Evolutionary conservation across 2,113 vertebrate genomes (phyloP), one percentile per base, ranked within the genome.

Genomic region (Mastomys natalensis): DNA sequence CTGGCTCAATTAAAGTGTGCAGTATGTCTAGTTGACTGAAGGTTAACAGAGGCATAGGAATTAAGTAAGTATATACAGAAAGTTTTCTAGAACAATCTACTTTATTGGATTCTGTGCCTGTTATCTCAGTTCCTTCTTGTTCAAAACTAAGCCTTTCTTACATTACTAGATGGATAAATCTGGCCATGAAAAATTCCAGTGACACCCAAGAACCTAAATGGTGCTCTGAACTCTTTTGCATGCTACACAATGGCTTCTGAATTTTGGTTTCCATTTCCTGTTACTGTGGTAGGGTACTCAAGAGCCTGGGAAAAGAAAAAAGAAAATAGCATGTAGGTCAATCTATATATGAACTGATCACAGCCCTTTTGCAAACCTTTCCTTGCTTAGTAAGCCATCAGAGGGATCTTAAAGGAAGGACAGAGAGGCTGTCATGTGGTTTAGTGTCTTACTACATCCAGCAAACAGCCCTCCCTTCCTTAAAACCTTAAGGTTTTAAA

Each of bases 61-160:
- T n/a, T 4, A 89, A 45, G 70, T 55, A 68, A 12, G 51, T 15
- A 77, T 93, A 85, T 17, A n/a, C 51, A 3, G 5, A 19, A 89
- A 31, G 64, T 87, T 87, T 68, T 82, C 58, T 90, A 66, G 74
- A 87, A 82, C 48, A 87, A 76, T 43, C 48, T 5, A 95, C 64
- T 68, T 72, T 31, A 15, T n/a, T 87, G 66, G 26, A 29, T 1
- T 87, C 29, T 13, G 58, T 73, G 55, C 45, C 40, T 73, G 55
- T 48, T 55, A 91, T 82, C 9, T 64, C 64, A 64, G 16, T 58
- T 13, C 31, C 45, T 53, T 93, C 19, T 45, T 29, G 1, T 66
- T 89, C 51, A 90, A 95, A 89, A 87, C 55, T 43, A 89, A 31
- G 81, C 12, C 64, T 87, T 66, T 62, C 77, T 85, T 74, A 90